A percentile compares a stretch with the other conserved stretches of the same genome.
phyloP scores from a whole-genome alignment of 2,113 vertebrate species.

The Nycticebus coucang region DNA sequence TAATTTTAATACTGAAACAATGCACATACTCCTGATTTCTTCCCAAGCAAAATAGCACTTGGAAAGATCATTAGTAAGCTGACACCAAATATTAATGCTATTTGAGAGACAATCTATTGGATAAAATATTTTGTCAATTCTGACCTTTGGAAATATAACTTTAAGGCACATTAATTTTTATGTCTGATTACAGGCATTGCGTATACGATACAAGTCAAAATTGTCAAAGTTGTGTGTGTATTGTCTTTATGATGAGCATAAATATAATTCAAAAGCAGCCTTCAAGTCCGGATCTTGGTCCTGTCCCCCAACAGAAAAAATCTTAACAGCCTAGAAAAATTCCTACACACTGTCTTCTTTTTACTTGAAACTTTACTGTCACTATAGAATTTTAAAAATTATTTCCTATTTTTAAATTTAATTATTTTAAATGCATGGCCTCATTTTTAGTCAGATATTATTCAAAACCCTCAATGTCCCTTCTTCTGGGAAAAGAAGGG shows the following conservation, averaged over 20 bases:
- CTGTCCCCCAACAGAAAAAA: neutral
- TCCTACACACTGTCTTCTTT: neutral
- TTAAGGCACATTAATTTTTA: neutral
- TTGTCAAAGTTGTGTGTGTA: neutral
- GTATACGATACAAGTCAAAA: neutral
- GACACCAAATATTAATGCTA: neutral
- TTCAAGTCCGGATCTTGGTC: neutral
- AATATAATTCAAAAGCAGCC: neutral
- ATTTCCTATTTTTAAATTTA: slow-evolving; percentile 23
- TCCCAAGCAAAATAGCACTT: neutral
- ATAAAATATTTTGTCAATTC: slow-evolving; percentile 22
- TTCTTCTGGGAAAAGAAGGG: neutral
- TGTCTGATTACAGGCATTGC: neutral
- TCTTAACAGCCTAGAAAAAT: neutral
- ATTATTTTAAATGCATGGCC: neutral
- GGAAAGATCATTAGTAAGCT: neutral
- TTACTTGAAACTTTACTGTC: neutral
- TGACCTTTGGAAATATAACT: slow-evolving; percentile 1
- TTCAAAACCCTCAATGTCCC: neutral
- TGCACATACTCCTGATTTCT: neutral
- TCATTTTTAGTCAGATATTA: neutral
- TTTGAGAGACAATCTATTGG: neutral
- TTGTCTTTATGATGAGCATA: neutral
- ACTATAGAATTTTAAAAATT: neutral
- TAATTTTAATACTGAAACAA: neutral